Conservation (phyloP, 1,140 invertebrate genomes). For the Drosophila lini region DNA sequence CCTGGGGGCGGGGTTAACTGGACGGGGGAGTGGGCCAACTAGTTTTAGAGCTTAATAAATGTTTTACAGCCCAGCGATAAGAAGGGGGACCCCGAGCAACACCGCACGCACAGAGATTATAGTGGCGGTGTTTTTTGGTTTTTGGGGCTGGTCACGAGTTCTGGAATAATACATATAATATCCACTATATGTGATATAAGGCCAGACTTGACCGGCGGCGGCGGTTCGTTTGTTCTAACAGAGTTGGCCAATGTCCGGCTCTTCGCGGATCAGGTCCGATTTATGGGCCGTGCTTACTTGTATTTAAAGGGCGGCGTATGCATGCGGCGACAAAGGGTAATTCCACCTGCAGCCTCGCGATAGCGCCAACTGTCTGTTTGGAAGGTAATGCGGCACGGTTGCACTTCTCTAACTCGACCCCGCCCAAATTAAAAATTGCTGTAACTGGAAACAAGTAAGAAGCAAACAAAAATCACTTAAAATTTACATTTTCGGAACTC, state of each 20-base stretch:
- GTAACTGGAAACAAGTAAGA: not conserved
- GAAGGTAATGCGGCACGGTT: not conserved
- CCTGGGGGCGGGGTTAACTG: constrained; percentile 6
- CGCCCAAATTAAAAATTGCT: constrained; percentile 10
- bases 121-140: constrained; percentile 19
- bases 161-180: constrained; percentile 25
- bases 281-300: constrained; percentile 58
- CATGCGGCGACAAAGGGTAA: constrained; percentile 57
- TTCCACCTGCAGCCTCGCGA: constrained; percentile 20
- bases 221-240: constrained; percentile 29
- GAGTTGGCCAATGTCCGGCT: constrained; percentile 16
- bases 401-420: constrained; percentile 27
- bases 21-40: constrained; percentile 30
- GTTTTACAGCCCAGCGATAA: constrained; percentile 53
- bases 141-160: constrained; percentile 42
- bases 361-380: constrained; percentile 19
- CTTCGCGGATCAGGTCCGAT: constrained; percentile 5
- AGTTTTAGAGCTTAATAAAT: constrained; percentile 60
- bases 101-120: constrained; percentile 30
- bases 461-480: not conserved
- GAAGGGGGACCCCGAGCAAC: constrained; percentile 35
- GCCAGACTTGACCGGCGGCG: constrained; percentile 18
- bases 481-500: not conserved
- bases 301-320: constrained; percentile 71
- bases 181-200: not conserved